phyloP scores from a whole-genome alignment of 2,888 invertebrate species.

The Sylvicola fuscatus region DNA sequence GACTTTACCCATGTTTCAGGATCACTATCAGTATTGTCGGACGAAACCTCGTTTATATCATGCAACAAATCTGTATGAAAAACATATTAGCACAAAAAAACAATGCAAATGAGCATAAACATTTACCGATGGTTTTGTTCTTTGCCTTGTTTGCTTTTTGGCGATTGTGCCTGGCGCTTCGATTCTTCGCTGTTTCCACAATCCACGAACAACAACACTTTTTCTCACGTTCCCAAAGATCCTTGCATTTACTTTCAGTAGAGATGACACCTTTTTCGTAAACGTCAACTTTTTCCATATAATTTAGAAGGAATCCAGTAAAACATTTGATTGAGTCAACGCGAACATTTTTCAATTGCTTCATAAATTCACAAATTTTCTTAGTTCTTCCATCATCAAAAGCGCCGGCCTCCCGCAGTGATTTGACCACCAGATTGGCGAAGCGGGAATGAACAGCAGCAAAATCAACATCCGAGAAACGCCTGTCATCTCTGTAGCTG shows the following conservation, averaged over 20 bases:
- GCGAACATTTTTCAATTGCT: too few relatives aligned
- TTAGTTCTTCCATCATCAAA: background rate
- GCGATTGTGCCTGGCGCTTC: background rate
- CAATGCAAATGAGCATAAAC: too few relatives aligned
- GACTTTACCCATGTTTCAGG: too few relatives aligned
- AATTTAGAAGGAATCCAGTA: too few relatives aligned
- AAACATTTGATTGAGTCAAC: too few relatives aligned
- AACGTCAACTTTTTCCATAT: too few relatives aligned
- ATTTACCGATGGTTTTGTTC: too few relatives aligned
- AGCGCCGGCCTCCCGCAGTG: background rate
- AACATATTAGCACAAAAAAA: too few relatives aligned
- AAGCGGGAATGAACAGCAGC: slow-evolving; percentile 41
- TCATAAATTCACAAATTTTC: slow-evolving; percentile 7
- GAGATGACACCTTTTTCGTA: slow-evolving; percentile 26
- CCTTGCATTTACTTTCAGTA: slow-evolving; percentile 34
- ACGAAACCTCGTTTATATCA: too few relatives aligned
- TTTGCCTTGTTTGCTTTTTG: background rate
- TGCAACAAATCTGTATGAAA: background rate
- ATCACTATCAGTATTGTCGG: too few relatives aligned
- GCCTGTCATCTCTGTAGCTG: slow-evolving; percentile 44
- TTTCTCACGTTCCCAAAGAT: slow-evolving; percentile 33
- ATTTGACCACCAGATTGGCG: slow-evolving; percentile 33
- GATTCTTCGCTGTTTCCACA: background rate
- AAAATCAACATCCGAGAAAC: slow-evolving; percentile 42
- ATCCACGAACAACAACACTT: slow-evolving; percentile 41